These are phyloP conservation scores for Plectrocnemia conspersa DNA, from an alignment of 1,140 invertebrate genomes.

Conservation along the genomic window DNA sequence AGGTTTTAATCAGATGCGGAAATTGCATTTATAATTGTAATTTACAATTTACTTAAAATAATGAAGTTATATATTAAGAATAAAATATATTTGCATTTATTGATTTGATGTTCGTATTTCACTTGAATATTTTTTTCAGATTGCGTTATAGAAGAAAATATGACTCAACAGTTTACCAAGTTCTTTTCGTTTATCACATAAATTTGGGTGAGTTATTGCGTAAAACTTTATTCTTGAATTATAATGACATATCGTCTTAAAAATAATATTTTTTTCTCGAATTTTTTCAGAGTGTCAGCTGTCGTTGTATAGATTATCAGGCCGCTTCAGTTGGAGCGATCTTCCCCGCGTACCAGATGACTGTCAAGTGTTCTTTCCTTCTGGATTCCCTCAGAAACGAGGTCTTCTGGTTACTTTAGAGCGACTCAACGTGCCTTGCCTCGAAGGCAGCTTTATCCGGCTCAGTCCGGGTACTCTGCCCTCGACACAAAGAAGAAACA, in stretches of 20 bases:
- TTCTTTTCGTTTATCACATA: slow-evolving; percentile 50
- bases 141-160: slow-evolving; percentile 50
- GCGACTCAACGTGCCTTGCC: slow-evolving; percentile 60
- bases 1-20: too few species aligned
- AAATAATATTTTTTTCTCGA: neutral
- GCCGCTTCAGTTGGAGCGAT: slow-evolving; percentile 26
- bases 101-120: neutral
- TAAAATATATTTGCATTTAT: neutral
- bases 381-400: slow-evolving; percentile 40
- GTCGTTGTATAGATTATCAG: slow-evolving; percentile 32
- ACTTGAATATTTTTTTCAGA: slow-evolving; percentile 41
- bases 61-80: too few species aligned
- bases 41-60: too few species aligned
- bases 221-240: slow-evolving; percentile 1
- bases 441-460: slow-evolving; percentile 51
- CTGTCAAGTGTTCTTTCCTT: slow-evolving; percentile 40
- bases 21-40: too few species aligned
- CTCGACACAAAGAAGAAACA: slow-evolving; percentile 23
- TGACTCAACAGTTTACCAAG: slow-evolving; percentile 50
- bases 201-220: slow-evolving; percentile 45
- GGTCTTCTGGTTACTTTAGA: slow-evolving; percentile 56
- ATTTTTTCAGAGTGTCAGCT: slow-evolving; percentile 46
- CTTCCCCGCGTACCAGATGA: slow-evolving; percentile 37
- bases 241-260: neutral
- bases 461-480: slow-evolving; percentile 46